Conservation (phyloP, 2,113 vertebrate genomes). For the Planiliza haematocheilus region DNA sequence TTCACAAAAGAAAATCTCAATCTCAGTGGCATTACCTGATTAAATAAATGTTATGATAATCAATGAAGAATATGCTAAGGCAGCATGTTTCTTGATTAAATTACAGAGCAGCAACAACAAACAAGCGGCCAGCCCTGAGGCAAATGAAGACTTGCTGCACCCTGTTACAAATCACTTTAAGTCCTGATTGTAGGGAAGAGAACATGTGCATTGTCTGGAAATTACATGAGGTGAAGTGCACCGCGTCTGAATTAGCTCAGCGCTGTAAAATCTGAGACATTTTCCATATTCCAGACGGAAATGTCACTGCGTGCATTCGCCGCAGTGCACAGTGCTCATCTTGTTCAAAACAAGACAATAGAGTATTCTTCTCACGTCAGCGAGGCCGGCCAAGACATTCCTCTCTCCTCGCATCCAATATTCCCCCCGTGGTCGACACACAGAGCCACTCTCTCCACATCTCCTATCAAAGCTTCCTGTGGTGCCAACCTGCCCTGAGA, state of each 20-base stretch:
- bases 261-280: constrained; percentile 27
- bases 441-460: constrained; percentile 24
- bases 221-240: neutral
- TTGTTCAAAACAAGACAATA: constrained; percentile 45
- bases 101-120: constrained; percentile 26
- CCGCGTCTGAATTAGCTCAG: constrained; percentile 39
- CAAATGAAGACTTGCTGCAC: neutral
- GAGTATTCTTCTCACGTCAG: constrained; percentile 54
- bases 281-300: constrained; percentile 46
- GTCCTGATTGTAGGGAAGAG: neutral
- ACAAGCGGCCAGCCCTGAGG: constrained; percentile 3
- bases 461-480: constrained; percentile 60
- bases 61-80: constrained; percentile 17
- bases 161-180: constrained; percentile 2
- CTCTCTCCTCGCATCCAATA: constrained; percentile 44
- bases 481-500: constrained; percentile 56
- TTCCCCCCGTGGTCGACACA: constrained; percentile 9
- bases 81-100: constrained; percentile 42
- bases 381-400: constrained; percentile 34
- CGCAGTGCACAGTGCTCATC: neutral
- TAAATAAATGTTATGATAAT: constrained; percentile 37
- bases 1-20: constrained; percentile 1
- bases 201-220: neutral
- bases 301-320: constrained; percentile 31
- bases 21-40: constrained; percentile 30